phyloP scores from a whole-genome alignment of 2,888 invertebrate species.

The Globia sparganii region DNA sequence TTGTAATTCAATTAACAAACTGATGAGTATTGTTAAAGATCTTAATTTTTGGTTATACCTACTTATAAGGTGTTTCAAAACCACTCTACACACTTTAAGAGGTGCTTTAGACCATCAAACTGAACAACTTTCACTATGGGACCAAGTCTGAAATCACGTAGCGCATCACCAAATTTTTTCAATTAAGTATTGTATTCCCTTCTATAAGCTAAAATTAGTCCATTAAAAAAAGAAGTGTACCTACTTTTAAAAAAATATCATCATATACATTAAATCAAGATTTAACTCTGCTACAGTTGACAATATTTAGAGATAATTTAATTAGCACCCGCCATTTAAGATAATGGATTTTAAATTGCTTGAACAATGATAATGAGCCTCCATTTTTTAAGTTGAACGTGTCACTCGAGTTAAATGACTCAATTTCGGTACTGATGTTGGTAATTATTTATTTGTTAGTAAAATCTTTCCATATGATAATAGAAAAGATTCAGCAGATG shows the following conservation, averaged over 20 bases:
- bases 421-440: conserved; percentile 39
- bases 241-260: neutral
- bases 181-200: neutral
- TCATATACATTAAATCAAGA: conserved; percentile 25
- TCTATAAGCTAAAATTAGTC: neutral
- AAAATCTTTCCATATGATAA: conserved; percentile 2
- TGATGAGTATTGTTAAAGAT: neutral
- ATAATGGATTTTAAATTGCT: conserved; percentile 67
- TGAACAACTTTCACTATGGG: no score
- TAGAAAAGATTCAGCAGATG: neutral
- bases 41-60: no score
- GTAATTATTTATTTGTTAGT: conserved; percentile 14
- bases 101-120: no score
- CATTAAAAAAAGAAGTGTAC: neutral
- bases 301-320: conserved; percentile 53
- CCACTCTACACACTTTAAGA: no score
- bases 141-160: no score
- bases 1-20: neutral
- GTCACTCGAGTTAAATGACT: conserved; percentile 47
- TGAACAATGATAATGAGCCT: conserved; percentile 53
- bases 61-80: no score
- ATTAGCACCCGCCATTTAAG: conserved; percentile 53
- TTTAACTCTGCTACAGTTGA: conserved; percentile 5
- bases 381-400: conserved; percentile 34
- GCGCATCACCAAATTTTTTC: neutral